Evolutionary conservation across 35 echinoderm and acorn worm genomes (phyloP).

Genomic region (Lytechinus variegatus): DNA sequence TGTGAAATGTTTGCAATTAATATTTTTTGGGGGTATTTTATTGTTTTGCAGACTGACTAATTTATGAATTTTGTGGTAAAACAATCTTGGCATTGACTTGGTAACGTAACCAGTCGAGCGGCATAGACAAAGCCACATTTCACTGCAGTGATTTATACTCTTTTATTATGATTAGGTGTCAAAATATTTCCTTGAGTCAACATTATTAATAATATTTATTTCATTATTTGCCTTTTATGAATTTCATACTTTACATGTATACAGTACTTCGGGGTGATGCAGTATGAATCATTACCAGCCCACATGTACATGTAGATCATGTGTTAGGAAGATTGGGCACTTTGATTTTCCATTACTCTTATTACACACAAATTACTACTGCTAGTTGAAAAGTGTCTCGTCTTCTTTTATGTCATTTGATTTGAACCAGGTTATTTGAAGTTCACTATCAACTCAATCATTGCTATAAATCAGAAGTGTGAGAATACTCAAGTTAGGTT

Average conservation of each 20-base stretch:
- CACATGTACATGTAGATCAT: not conserved
- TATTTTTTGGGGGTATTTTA: not conserved
- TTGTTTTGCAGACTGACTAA: not conserved
- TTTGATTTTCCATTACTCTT: not conserved
- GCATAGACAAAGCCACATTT: not conserved
- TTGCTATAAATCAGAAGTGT: not conserved
- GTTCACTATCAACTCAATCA: too few relatives aligned
- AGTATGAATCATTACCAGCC: not conserved
- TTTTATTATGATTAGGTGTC: not conserved
- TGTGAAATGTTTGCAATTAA: not conserved
- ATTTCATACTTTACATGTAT: not conserved
- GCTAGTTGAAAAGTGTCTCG: not conserved
- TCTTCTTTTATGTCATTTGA: not conserved
- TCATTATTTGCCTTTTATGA: not conserved
- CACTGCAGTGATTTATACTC: not conserved
- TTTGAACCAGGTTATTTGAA: not conserved
- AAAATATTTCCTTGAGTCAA: not conserved
- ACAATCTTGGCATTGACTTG: not conserved
- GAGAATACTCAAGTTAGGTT: not conserved
- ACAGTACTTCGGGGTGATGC: too few relatives aligned
- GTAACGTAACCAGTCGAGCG: not conserved
- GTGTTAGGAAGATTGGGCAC: not conserved
- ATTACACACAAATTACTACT: not conserved
- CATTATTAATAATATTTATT: not conserved
- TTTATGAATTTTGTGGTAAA: not conserved